Evolutionary conservation across 2,888 invertebrate genomes (phyloP), one percentile per base, ranked within the genome.

Genomic region (Nomada lathburiana): DNA sequence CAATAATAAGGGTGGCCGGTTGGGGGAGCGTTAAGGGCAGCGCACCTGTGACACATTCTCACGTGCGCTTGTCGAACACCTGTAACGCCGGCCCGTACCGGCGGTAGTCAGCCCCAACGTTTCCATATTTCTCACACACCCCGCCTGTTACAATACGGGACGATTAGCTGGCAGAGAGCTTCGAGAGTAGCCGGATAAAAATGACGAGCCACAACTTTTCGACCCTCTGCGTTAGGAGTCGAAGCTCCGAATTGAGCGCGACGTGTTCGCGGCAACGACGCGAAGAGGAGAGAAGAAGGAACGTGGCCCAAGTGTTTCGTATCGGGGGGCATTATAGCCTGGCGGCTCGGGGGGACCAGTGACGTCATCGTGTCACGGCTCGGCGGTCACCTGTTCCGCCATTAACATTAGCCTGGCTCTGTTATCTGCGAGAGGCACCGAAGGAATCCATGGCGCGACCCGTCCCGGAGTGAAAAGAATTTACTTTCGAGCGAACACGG

Each of bases 41-140:
- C 86, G 87, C 93, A 93, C 93, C 93, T 93, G 93, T 91, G 92
- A 90, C 90, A 90, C 90, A 91, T 93, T 93, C 93, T 92, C 93
- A 93, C 93, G 93, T 91, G 91, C 81, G 86, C 85, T 80, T 80
- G 77, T 82, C 85, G 86, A 89, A 91, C 93, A 93, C 93, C 93
- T 93, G 93, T 93, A 92, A 90, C 89, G 78, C 81, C 75, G 77
- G 55, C 73, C 77, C 64, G 77, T 62, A 76, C 77, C 73, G 74
- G 76, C 67, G 65, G 79, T 20, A 76, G 64, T 20, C 67, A 57
- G 73, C 80, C 82, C 78, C 70, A 76, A 79, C 87, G 79, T 84
- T 86, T 88, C 73, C 84, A 83, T 89, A 85, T 90, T 36, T 90
- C 90, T 88, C 89, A 88, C 89, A 86, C 67, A 23, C 70, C 59